A percentile compares a stretch with the other conserved stretches of the same genome.
Evolutionary conservation across 2,888 invertebrate species (phyloP).

Genomic region (Ophion ellenae): DNA sequence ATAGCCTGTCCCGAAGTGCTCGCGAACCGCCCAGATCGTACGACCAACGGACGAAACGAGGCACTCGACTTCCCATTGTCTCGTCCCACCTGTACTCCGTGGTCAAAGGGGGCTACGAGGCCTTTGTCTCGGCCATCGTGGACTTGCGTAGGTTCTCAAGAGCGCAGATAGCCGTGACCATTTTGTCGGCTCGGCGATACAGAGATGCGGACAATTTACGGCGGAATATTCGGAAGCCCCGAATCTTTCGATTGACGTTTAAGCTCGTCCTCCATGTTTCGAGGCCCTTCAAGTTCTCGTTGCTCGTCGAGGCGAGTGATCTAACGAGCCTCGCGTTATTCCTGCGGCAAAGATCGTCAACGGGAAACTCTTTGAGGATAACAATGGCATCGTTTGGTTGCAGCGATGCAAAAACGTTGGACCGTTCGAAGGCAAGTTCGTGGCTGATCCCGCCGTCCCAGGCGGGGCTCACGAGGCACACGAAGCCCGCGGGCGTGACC

Average conservation of each 20-base stretch:
- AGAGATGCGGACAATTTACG: conserved; percentile 31
- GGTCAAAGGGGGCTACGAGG: background rate
- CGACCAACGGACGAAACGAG: no score
- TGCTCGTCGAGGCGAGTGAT: conserved; percentile 59
- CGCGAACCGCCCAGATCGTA: no score
- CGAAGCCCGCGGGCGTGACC: conserved; percentile 67
- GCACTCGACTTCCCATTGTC: no score
- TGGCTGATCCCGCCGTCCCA: conserved; percentile 70
- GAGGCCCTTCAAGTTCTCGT: background rate
- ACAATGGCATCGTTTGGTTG: conserved; percentile 64
- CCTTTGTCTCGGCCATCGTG: background rate
- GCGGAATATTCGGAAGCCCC: conserved; percentile 23
- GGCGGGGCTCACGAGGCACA: conserved; percentile 67
- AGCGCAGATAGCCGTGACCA: conserved; percentile 41
- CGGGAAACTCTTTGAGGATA: conserved; percentile 73
- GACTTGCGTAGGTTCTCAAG: conserved; percentile 32
- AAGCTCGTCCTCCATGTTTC: conserved; percentile 1
- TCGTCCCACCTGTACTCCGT: background rate
- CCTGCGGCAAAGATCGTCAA: conserved; percentile 68
- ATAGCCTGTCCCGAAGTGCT: no score
- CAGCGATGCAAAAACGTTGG: conserved; percentile 57
- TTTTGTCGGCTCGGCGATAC: conserved; percentile 13
- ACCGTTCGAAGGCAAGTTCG: conserved; percentile 68
- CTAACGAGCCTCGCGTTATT: conserved; percentile 53
- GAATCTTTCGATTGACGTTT: conserved; percentile 43